Conservation (phyloP, 2,113 vertebrate species). For the Peucedramus taeniatus region DNA sequence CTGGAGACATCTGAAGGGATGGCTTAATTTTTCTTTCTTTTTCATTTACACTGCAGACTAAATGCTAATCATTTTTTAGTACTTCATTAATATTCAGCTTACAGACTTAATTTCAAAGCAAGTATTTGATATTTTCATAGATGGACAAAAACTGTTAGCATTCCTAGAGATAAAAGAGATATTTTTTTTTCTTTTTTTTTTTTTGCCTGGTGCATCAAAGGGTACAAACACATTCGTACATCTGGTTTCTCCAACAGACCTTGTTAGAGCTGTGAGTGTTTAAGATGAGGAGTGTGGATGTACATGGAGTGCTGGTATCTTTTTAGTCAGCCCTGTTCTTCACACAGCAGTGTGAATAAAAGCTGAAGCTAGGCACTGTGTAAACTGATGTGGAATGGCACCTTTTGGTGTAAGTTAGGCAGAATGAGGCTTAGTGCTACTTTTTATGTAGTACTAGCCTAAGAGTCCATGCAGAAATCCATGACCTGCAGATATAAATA, state of each 20-base stretch:
- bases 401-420: background rate
- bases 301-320: background rate
- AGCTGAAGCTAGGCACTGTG: background rate
- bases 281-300: background rate
- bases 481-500: background rate
- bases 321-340: background rate
- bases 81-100: background rate
- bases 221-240: background rate
- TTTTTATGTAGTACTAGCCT: background rate
- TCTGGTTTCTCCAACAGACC: background rate
- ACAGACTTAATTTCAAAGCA: conserved; percentile 4
- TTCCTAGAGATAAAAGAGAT: background rate
- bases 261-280: background rate
- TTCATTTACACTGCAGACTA: background rate
- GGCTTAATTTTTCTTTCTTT: background rate
- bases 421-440: background rate
- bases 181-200: background rate
- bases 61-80: background rate
- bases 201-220: background rate
- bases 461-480: background rate
- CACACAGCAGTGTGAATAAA: background rate
- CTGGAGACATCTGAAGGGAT: background rate
- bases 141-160: background rate
- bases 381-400: background rate
- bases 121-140: background rate